Base-by-base conservation (phyloP, 2,797 vertebrate species). In the Anas georgica region DNA sequence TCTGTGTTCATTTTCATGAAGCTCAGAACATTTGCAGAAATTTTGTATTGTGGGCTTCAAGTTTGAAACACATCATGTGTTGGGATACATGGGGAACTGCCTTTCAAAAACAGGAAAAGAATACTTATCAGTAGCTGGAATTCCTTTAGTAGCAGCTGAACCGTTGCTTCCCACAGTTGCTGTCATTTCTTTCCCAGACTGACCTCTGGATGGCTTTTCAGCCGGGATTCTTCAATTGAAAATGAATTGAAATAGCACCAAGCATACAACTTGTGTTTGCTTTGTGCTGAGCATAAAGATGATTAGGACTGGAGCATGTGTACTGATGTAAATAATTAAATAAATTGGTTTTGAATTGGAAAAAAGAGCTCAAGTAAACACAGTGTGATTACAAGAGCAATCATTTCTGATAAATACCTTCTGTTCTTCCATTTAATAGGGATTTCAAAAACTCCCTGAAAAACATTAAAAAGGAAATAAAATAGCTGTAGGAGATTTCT, bases 21-120 rank as follows among this genome's bases (percentile, higher is more conserved):
- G 29, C 22, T 87, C 8, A 28, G 18, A 64, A 22, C 11, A 5
- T 9, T 45, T 80, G 56, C 46, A 85, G 26, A 80, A 80, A 55
- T 76, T 4, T 17, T 12, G 1, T 80, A 10, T 8, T 73, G 7
- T 28, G 31, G n/a, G 7, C 59, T 80, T 87, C 29, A 15, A 17
- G 26, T 50, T 86, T 54, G 45, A 88, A 37, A 86, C 5, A 1
- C 0, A 1, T 72, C 5, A 7, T 55, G 0, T 50, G 26, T 87
- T 29, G 52, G 35, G 45, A 22, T 86, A 5, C 10, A 11, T 2
- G 9, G 39, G 17, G 31, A 26, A 20, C 56, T 74, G 26, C 82
- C 59, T 43, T 35, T 88, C 39, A 46, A 46, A 69, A 85, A 1
- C 10, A 45, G n/a, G 13, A 52, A 12, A 6, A 17, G 9, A 35